Evolutionary conservation across 30 jellyfish, hydroid and myxozoan species (phyloP).

Genomic region (Pseudorhiza aurosa): DNA sequence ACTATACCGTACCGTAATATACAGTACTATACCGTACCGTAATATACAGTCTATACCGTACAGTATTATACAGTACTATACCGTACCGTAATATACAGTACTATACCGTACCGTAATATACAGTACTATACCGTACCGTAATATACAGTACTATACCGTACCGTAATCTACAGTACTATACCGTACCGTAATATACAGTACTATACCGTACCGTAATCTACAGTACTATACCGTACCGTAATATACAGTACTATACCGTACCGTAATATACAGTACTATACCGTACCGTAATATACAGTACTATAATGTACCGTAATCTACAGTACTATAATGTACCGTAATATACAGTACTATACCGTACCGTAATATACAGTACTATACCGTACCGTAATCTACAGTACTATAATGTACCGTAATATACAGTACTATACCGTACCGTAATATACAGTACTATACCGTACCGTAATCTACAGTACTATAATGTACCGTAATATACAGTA

Average conservation of each 20-base stretch:
- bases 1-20: background rate
- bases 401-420: too few species aligned
- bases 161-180: conserved; percentile 33
- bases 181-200: conserved; percentile 40
- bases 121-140: conserved; percentile 29
- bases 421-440: too few species aligned
- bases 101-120: conserved; percentile 19
- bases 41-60: background rate
- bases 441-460: too few species aligned
- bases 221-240: conserved; percentile 24
- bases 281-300: too few species aligned
- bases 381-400: too few species aligned
- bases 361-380: too few species aligned
- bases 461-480: too few species aligned
- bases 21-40: background rate
- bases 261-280: background rate
- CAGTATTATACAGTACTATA: background rate
- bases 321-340: too few species aligned
- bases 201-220: conserved; percentile 31
- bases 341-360: too few species aligned
- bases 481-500: too few species aligned
- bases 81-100: background rate
- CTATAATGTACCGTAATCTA: too few species aligned
- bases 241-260: background rate
- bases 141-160: conserved; percentile 33